Conservation (phyloP, 2,797 vertebrate species). For the Taenioides sp. region DNA sequence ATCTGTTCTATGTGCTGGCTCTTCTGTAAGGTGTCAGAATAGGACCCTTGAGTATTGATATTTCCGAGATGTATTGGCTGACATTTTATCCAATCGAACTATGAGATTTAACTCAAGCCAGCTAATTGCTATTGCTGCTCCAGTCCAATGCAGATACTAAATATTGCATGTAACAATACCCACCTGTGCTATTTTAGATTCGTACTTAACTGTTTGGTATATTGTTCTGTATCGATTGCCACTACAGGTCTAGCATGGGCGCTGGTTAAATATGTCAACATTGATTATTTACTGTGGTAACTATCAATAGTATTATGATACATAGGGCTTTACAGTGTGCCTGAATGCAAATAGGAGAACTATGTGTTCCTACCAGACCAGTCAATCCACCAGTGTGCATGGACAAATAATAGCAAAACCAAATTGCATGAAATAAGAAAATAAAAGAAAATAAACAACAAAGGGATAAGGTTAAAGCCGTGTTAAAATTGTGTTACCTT, state of each 20-base stretch:
- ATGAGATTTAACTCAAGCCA: constrained; percentile 18
- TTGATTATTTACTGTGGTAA: constrained; percentile 1
- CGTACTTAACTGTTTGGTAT: background rate
- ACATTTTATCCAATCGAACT: constrained; percentile 35
- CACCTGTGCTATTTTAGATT: background rate
- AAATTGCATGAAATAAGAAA: too few relatives aligned
- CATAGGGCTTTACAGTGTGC: background rate
- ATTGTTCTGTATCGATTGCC: background rate
- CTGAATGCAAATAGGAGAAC: background rate
- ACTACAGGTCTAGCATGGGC: background rate
- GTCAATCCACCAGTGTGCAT: background rate
- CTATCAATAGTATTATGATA: background rate
- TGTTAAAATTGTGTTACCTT: too few relatives aligned
- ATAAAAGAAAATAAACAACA: background rate
- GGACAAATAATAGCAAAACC: background rate
- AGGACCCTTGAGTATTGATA: constrained; percentile 10
- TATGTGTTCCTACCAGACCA: background rate
- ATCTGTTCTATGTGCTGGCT: constrained; percentile 1
- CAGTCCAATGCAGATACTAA: background rate
- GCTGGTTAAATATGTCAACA: background rate
- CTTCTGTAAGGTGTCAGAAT: constrained; percentile 13
- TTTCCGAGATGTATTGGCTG: constrained; percentile 18
- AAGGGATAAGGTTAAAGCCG: too few relatives aligned
- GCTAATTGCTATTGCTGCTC: constrained; percentile 23
- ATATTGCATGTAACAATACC: background rate